phyloP scores from a whole-genome alignment of 2,797 vertebrate genomes.

The Hybognathus amarus region DNA sequence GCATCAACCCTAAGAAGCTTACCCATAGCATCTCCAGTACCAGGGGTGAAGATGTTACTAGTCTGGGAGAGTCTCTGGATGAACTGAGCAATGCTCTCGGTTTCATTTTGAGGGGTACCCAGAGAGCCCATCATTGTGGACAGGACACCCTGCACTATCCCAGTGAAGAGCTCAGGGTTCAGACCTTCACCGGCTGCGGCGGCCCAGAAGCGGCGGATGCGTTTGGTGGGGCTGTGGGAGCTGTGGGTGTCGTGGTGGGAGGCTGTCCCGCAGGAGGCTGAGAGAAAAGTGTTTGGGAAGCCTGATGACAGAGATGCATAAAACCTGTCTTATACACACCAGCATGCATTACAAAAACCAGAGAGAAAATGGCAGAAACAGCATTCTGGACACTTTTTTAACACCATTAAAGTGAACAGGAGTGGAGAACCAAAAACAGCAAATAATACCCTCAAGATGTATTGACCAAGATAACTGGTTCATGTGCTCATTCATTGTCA shows the following conservation, averaged over 20 bases:
- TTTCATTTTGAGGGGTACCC: conserved; percentile 85
- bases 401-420: background rate
- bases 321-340: background rate
- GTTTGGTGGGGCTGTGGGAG: conserved; percentile 51
- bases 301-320: conserved; percentile 61
- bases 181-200: conserved; percentile 75
- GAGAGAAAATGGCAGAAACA: background rate
- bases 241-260: conserved; percentile 42
- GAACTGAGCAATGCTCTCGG: conserved; percentile 91
- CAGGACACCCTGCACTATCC: conserved; percentile 89
- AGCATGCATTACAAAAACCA: conserved; percentile 18
- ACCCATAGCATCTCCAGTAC: conserved; percentile 87
- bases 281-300: conserved; percentile 73
- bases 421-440: background rate
- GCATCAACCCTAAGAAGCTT: conserved; percentile 60
- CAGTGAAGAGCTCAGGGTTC: conserved; percentile 89
- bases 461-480: too few relatives aligned
- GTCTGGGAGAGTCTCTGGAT: conserved; percentile 91
- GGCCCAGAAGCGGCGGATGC: conserved; percentile 40
- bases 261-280: conserved; percentile 52
- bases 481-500: background rate
- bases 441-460: background rate
- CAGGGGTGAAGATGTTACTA: conserved; percentile 89
- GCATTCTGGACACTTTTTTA: background rate
- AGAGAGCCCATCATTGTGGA: conserved; percentile 90